Percentiles rank a stretch among this genome's conserved stretches.
Evolutionary conservation across 2,113 vertebrate species (phyloP).

Genomic region (Desmodus rotundus): DNA sequence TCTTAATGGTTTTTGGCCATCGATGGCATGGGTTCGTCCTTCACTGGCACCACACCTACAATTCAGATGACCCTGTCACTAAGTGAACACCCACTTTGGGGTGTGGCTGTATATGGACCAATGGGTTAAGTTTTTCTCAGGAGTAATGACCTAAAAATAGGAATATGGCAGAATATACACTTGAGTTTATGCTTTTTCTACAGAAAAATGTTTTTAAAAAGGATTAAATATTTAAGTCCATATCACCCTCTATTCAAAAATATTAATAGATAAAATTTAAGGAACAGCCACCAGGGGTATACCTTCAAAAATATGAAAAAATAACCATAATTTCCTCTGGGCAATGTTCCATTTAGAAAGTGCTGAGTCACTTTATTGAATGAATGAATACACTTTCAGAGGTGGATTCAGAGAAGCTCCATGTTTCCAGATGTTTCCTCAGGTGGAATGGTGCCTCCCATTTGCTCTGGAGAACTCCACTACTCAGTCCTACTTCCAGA

Average conservation of each 20-base stretch:
- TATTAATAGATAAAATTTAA: constrained; percentile 33
- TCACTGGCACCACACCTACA: background rate
- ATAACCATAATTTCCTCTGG: background rate
- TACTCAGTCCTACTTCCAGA: background rate
- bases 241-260: background rate
- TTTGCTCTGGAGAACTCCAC: background rate
- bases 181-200: background rate
- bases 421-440: background rate
- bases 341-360: background rate
- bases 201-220: background rate
- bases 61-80: background rate
- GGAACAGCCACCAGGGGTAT: background rate
- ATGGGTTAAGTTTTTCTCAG: background rate
- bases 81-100: background rate
- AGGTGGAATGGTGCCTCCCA: background rate
- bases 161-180: background rate
- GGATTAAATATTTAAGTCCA: constrained; percentile 1
- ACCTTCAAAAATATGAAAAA: background rate
- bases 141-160: background rate
- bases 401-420: background rate
- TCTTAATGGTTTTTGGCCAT: background rate
- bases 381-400: background rate
- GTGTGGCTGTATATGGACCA: background rate
- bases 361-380: background rate
- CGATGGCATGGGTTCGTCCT: background rate